A percentile compares a stretch with the other conserved stretches of the same genome.
phyloP scores from a whole-genome alignment of 2,797 vertebrate species.

The Aplochiton taeniatus region DNA sequence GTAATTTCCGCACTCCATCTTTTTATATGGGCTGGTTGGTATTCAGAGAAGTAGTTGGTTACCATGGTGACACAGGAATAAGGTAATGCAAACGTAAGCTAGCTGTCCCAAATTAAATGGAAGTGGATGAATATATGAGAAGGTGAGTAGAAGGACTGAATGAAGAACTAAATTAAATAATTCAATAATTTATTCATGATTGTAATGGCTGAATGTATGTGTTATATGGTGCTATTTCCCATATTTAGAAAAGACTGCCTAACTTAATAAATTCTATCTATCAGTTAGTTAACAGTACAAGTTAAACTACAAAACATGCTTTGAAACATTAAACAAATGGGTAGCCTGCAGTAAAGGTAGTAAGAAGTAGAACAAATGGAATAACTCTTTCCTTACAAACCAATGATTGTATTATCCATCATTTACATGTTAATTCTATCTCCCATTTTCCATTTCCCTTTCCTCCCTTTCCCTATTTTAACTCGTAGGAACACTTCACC shows the following conservation, averaged over 20 bases:
- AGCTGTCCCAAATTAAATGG: conserved; percentile 60
- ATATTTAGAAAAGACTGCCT: no score
- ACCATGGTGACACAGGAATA: conserved; percentile 68
- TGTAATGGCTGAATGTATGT: no score
- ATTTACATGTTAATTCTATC: neutral
- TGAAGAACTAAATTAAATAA: conserved; percentile 24
- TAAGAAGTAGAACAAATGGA: no score
- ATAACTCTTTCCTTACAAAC: no score
- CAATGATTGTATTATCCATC: no score
- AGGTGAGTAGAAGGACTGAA: conserved; percentile 25
- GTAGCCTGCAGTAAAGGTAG: no score
- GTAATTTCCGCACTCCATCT: conserved; percentile 35
- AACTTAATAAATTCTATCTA: no score
- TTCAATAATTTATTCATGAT: no score
- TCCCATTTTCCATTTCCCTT: neutral
- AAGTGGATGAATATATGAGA: conserved; percentile 49
- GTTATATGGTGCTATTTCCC: no score
- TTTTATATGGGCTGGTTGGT: conserved; percentile 65
- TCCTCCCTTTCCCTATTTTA: conserved; percentile 13
- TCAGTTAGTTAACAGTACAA: no score
- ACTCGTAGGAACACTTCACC: conserved; percentile 93
- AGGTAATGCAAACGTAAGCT: conserved; percentile 74
- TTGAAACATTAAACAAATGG: no score
- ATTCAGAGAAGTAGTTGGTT: conserved; percentile 73
- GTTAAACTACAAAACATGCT: no score